phyloP scores from a whole-genome alignment of 35 echinoderm and acorn worm species.

The Ophioderma brevispina region DNA sequence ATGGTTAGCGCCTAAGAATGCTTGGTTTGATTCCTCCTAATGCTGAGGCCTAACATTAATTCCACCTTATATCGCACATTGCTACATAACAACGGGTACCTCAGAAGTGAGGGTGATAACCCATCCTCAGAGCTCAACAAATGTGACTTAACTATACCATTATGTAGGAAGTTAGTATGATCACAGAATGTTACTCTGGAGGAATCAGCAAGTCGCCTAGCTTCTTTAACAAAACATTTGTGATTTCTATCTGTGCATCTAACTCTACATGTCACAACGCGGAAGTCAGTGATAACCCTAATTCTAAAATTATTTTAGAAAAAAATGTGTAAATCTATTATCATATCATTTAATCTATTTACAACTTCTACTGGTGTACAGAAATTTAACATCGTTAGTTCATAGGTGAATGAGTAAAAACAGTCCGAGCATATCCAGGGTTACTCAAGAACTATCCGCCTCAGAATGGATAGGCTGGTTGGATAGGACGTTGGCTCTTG shows the following conservation, averaged over 20 bases:
- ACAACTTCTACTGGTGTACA: background rate
- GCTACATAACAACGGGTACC: background rate
- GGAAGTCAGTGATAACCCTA: background rate
- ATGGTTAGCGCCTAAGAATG: background rate
- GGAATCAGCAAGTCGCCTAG: background rate
- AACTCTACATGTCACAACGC: background rate
- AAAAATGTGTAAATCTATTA: background rate
- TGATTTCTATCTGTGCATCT: background rate
- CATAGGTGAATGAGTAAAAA: background rate
- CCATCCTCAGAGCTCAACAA: slow-evolving; percentile 1
- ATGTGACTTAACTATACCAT: background rate
- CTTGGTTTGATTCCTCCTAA: background rate
- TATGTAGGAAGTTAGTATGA: background rate
- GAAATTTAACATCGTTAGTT: background rate
- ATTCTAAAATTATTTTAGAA: background rate
- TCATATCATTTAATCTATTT: background rate
- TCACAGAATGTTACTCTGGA: background rate
- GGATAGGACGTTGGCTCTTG: background rate
- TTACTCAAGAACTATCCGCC: background rate
- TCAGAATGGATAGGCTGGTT: background rate
- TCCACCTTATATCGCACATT: background rate
- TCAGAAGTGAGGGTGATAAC: background rate
- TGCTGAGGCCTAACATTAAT: background rate
- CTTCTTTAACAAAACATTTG: background rate
- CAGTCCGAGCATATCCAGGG: background rate